Percentiles rank a stretch among this genome's conserved stretches.
phyloP scores from a whole-genome alignment of 2,797 vertebrate species.

The Todus mexicanus region DNA sequence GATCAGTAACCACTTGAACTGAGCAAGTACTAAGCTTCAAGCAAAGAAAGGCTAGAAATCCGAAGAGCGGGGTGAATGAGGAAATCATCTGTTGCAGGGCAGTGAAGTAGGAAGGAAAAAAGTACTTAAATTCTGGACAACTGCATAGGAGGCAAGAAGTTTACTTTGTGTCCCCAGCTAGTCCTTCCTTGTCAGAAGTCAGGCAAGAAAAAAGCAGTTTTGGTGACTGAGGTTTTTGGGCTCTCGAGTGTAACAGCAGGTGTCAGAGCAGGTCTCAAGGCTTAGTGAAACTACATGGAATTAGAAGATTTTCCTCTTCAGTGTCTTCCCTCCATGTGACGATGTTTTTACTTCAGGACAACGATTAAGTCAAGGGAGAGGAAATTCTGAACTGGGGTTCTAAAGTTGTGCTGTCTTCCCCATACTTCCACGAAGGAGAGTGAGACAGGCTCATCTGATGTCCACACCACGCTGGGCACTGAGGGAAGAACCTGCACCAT shows the following conservation, averaged over 20 bases:
- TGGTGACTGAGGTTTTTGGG: not conserved
- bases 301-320: not conserved
- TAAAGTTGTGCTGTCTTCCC: not conserved
- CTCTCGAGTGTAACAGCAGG: not conserved
- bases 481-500: not conserved
- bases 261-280: not conserved
- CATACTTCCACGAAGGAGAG: not conserved
- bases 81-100: not conserved
- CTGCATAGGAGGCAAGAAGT: not conserved
- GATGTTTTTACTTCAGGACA: not conserved
- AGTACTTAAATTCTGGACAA: not conserved
- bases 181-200: not conserved
- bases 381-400: not conserved
- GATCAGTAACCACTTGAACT: not conserved
- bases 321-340: not conserved
- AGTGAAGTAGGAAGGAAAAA: not conserved
- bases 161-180: not conserved
- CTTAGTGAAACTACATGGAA: not conserved
- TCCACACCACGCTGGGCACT: rapidly evolving
- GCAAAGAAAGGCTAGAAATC: not conserved
- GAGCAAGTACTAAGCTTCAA: not conserved
- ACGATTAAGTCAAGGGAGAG: not conserved
- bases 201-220: not conserved
- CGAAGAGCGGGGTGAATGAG: not conserved
- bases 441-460: not conserved